Base-by-base conservation (phyloP, 1,140 invertebrate species). In the Mercenaria mercenaria region DNA sequence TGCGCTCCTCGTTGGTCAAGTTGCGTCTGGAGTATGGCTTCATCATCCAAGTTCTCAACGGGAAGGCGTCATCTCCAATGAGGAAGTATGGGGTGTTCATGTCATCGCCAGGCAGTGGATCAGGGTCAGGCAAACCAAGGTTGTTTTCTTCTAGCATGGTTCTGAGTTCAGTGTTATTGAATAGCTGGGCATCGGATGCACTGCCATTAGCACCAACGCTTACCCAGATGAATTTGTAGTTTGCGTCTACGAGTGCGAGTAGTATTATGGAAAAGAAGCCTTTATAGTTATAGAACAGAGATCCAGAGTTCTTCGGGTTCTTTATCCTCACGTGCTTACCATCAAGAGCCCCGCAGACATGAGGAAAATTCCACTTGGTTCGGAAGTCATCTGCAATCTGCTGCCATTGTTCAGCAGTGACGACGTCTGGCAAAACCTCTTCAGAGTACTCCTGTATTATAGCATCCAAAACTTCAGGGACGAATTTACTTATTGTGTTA, bases 11-110 rank as follows among this genome's bases (percentile, higher is more conserved):
- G 37, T 84, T 43, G 11, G 89, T 91, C 92, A 86, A 81, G 88
- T 8, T 93, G 90, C 83, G 93, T 91, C 13, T 93, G 92, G 26
- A 95, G 95, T 64, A 96, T 90, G 47, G 92, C 39, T 93, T 91
- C 91, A 93, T 91, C 26, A 94, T 20, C 47, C 90, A 79, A 8
- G 72, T 79, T 41, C 76, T 79, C 32, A 94, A 52, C 13, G 89
- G 50, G 87, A 95, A 94, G n/a, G 90, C 93, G 34, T 93, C 93
- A 90, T 94, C 93, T 56, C 76, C 91, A 84, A 93, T 41, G 56
- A 94, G 43, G 50, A 93, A 86, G 84, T 88, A 91, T 18, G 87
- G 91, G n/a, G 84, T 56, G 29, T 72, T 26, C 32, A 32, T 39
- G 47, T 74, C 56, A 37, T 82, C 74, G 47, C 85, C 61, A 50